These are phyloP conservation scores for Beaufortia kweichowensis DNA, from an alignment of 2,113 vertebrate species.

Conservation along the genomic window DNA sequence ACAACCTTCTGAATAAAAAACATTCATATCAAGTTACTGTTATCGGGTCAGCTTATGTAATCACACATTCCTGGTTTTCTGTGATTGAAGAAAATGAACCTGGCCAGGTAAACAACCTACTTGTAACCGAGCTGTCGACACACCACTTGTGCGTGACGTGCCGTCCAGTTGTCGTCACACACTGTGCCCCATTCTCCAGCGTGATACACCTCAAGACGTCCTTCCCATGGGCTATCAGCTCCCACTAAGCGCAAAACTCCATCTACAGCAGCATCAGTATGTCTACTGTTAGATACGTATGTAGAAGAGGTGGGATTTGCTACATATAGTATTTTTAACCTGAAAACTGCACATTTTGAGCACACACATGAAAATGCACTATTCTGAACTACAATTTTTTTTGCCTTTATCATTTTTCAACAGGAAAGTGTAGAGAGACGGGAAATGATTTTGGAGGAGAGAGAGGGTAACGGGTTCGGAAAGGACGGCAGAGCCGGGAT, in stretches of 20 bases:
- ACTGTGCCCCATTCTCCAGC: constrained; percentile 72
- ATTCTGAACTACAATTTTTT: no score
- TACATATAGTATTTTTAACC: neutral
- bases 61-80: no score
- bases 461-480: no score
- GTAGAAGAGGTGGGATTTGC: neutral
- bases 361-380: no score
- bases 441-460: no score
- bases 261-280: constrained; percentile 56
- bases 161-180: constrained; percentile 72
- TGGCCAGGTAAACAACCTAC: constrained; percentile 52
- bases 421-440: no score
- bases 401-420: no score
- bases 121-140: constrained; percentile 74
- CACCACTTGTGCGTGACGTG: constrained; percentile 69
- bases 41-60: no score
- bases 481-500: no score
- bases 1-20: neutral
- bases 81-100: neutral
- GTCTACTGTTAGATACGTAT: neutral
- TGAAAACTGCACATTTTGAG: no score
- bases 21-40: neutral
- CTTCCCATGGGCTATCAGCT: constrained; percentile 61
- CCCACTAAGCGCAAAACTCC: constrained; percentile 70
- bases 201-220: constrained; percentile 70